Evolutionary conservation across 30 jellyfish, hydroid and myxozoan genomes (phyloP), one percentile per base, ranked within the genome.

Genomic region (Pelagia noctiluca): DNA sequence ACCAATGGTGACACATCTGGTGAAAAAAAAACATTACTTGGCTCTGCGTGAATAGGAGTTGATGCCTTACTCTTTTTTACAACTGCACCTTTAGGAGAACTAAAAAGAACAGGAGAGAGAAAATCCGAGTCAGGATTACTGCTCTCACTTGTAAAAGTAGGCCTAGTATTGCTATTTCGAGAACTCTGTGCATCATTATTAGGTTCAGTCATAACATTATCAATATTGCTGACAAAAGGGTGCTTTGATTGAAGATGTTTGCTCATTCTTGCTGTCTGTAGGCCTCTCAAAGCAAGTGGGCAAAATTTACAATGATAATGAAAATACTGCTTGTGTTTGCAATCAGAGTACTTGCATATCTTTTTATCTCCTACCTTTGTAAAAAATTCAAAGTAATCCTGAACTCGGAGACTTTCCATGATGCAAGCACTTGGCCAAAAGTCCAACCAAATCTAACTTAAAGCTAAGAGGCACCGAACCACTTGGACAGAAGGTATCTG

Each of bases 331-430:
- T n/a, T n/a, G n/a, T n/a, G 33, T 21, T 83, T 71, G 32, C 93
- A 31, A 79, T 86, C 87, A 53, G 62, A 23, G 24, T 50, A 46
- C 1, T 87, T 94, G 63, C 63, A 76, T 0, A 42, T 37, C 23
- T 34, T 76, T 37, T 89, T 21, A 34, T 85, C 87, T 88, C 94
- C 48, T 80, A 90, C 67, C 66, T 78, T 77, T 35, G 11, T 73
- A 12, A 46, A 38, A 35, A 65, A 78, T 61, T 95, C 29, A 30
- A 25, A 24, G 36, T 47, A 36, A 30, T 88, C 95, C 83, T 87
- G 50, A 0, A 79, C 94, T 46, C 79, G 67, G 54, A 78, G 96
- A 64, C 48, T 83, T 57, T 84, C 90, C 2, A 95, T 95, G 89
- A 78, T 78, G 61, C n/a, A n/a, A n/a, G n/a, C n/a, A n/a, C n/a